phyloP scores from a whole-genome alignment of 2,113 vertebrate species.

The Cephalopholis sonnerati region DNA sequence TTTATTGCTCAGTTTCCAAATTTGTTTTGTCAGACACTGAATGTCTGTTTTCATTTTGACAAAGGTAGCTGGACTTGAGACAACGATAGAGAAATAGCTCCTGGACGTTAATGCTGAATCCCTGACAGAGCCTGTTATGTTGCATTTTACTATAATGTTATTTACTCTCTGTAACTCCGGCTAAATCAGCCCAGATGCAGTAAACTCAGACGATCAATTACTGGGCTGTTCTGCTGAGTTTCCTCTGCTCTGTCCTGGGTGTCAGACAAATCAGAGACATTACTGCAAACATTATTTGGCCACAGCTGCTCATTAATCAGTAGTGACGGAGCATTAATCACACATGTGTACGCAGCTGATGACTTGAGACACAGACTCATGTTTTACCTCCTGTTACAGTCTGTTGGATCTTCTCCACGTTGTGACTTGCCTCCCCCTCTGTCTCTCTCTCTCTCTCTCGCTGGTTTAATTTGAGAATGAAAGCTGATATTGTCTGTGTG shows the following conservation, averaged over 20 bases:
- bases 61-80: neutral
- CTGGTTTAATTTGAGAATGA: constrained; percentile 43
- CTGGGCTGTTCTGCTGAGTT: neutral
- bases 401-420: neutral
- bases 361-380: neutral
- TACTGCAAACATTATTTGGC: neutral
- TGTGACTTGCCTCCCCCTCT: constrained; percentile 22
- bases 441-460: neutral
- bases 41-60: neutral
- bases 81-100: neutral
- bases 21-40: neutral
- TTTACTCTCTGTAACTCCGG: neutral
- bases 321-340: constrained; percentile 15
- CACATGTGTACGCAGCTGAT: neutral
- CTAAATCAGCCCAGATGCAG: neutral
- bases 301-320: constrained; percentile 3
- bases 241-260: neutral
- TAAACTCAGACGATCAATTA: neutral
- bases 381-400: constrained; percentile 7
- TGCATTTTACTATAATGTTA: neutral
- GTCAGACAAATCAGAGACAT: neutral
- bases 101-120: neutral
- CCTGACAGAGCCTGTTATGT: neutral
- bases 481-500: constrained; percentile 50
- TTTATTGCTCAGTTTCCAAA: neutral